A percentile compares a stretch with the other conserved stretches of the same genome.
Conservation (phyloP, 2,113 vertebrate species). For the Urocolius indicus region DNA sequence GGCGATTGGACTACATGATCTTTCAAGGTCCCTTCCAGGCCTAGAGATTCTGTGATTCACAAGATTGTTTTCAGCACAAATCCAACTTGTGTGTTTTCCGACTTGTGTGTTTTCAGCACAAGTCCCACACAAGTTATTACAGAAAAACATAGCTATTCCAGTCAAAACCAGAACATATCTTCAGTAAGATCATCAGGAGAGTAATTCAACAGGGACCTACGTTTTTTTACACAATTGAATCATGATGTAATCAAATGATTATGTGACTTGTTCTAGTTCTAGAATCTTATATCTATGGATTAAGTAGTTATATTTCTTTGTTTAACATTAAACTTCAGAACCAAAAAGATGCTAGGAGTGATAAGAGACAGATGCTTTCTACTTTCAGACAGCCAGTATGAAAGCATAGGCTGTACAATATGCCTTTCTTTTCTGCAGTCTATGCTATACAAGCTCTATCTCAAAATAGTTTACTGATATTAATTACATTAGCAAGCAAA, state of each 20-base stretch:
- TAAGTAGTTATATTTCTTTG: background rate
- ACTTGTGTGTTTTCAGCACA: too few relatives aligned
- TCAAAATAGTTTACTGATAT: conserved; percentile 18
- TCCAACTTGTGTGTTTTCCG: too few relatives aligned
- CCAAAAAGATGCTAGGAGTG: background rate
- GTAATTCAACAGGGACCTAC: background rate
- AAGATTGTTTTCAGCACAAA: too few relatives aligned
- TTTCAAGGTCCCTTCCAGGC: too few relatives aligned
- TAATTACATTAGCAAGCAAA: conserved; percentile 11
- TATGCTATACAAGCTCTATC: background rate
- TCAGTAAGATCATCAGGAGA: background rate
- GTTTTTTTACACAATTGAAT: background rate
- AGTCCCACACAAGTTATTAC: too few relatives aligned
- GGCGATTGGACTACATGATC: too few relatives aligned
- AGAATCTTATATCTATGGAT: background rate
- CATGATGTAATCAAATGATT: too few relatives aligned
- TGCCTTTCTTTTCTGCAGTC: background rate
- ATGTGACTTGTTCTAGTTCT: background rate
- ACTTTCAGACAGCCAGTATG: background rate
- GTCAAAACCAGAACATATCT: background rate
- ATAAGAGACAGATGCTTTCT: background rate
- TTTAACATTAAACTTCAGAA: background rate
- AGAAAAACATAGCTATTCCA: background rate
- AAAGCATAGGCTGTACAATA: background rate
- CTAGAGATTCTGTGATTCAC: too few relatives aligned